These are phyloP conservation scores for Ophion ellenae DNA, from an alignment of 2,888 invertebrate species.

Conservation along the genomic window DNA sequence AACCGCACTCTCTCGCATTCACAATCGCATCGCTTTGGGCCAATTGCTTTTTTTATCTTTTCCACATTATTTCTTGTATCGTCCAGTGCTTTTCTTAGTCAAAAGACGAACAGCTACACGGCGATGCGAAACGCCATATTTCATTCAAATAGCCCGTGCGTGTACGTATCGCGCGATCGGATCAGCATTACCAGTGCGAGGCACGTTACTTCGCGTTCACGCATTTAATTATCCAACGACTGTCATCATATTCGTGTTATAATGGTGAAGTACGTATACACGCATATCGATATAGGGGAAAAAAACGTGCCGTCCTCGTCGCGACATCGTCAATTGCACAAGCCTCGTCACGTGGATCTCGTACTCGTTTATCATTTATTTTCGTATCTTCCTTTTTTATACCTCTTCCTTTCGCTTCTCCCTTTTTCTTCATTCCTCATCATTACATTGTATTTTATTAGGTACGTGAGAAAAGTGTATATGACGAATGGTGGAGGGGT, in stretches of 20 bases:
- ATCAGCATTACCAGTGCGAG: conserved; percentile 37
- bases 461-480: conserved; percentile 52
- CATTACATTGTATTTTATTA: conserved; percentile 49
- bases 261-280: no score
- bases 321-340: conserved; percentile 14
- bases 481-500: no score
- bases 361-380: conserved; percentile 6
- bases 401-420: background rate
- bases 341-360: conserved; percentile 17
- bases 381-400: background rate
- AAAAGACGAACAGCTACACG: no score
- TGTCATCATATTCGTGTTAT: conserved; percentile 35
- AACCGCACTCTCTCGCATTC: no score
- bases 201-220: conserved; percentile 25
- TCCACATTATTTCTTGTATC: no score
- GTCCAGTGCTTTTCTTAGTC: no score
- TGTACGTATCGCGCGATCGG: conserved; percentile 2
- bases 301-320: conserved; percentile 25
- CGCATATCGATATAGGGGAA: background rate
- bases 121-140: background rate
- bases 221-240: conserved; percentile 50
- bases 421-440: background rate
- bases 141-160: background rate
- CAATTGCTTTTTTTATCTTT: no score
- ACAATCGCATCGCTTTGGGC: no score